Conservation (phyloP, 2,888 invertebrate species). For the Rhagophthalmus giganteus region DNA sequence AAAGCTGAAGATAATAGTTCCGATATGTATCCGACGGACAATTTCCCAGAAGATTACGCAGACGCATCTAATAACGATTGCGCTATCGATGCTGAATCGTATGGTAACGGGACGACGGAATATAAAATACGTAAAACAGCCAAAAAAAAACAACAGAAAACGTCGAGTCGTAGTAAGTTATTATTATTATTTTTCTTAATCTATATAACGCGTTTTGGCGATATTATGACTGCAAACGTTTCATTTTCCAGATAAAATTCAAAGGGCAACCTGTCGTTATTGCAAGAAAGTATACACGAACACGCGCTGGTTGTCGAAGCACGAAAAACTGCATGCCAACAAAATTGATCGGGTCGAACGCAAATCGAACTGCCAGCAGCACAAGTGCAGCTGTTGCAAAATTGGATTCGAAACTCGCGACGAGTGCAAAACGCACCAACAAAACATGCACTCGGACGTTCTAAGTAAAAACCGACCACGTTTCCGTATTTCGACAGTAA, state of each 20-base stretch:
- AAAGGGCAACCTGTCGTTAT: too few species aligned
- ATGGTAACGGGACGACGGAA: too few species aligned
- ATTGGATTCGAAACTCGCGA: conserved; percentile 49
- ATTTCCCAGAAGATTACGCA: too few species aligned
- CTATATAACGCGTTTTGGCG: too few species aligned
- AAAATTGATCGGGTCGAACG: conserved; percentile 3
- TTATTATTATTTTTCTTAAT: too few species aligned
- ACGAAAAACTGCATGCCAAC: conserved; percentile 40
- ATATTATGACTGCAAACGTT: too few species aligned
- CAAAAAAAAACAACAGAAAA: neutral
- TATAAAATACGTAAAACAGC: too few species aligned
- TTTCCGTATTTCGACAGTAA: conserved; percentile 13
- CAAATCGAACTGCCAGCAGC: conserved; percentile 14
- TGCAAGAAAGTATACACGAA: conserved; percentile 41
- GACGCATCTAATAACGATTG: too few species aligned
- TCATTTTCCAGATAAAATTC: too few species aligned
- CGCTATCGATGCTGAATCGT: too few species aligned
- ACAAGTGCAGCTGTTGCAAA: conserved; percentile 52
- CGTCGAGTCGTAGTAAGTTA: too few species aligned
- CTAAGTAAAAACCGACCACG: conserved; percentile 44
- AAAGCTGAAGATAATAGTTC: neutral
- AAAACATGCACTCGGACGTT: conserved; percentile 50
- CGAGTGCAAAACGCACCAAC: conserved; percentile 52
- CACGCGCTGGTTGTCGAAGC: conserved; percentile 40
- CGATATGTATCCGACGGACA: too few species aligned